A percentile compares a stretch with the other conserved stretches of the same genome.
Evolutionary conservation across 2,113 vertebrate genomes (phyloP).

Genomic region (Condylura cristata): DNA sequence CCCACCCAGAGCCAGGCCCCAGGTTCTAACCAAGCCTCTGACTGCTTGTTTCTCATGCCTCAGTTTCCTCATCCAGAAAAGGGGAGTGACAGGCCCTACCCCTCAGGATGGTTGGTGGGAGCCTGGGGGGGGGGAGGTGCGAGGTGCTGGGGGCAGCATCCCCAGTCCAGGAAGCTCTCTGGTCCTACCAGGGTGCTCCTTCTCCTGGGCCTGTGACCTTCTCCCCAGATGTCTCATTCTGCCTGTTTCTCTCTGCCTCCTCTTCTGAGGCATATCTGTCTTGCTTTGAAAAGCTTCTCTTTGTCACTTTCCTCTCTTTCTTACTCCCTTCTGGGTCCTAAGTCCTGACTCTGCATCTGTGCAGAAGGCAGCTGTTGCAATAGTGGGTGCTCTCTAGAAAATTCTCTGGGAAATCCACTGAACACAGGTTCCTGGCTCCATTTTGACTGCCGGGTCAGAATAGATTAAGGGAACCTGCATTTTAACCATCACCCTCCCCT

Average conservation of each 20-base stretch:
- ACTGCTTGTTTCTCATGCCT: background rate
- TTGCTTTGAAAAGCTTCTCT: constrained; percentile 65
- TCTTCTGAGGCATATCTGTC: constrained; percentile 54
- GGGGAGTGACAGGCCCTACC: background rate
- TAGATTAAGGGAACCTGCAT: background rate
- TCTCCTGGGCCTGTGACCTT: background rate
- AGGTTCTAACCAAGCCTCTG: background rate
- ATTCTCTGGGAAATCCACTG: background rate
- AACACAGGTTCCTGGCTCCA: background rate
- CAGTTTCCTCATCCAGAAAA: background rate
- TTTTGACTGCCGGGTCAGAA: background rate
- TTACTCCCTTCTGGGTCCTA: constrained; percentile 71
- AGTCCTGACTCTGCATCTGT: constrained; percentile 38
- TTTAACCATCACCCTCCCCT: background rate
- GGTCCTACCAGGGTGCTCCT: background rate
- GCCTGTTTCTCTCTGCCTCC: background rate
- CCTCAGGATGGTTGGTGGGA: no score
- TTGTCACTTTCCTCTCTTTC: constrained; percentile 69
- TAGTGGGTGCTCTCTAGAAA: background rate
- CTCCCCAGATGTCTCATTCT: no score
- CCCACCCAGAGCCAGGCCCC: background rate
- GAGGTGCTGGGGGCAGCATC: background rate
- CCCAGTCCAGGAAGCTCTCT: background rate
- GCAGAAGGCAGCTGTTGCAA: background rate
- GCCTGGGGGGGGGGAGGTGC: no score